Conservation (phyloP, 2,113 vertebrate genomes). For the Carlito syrichta region DNA sequence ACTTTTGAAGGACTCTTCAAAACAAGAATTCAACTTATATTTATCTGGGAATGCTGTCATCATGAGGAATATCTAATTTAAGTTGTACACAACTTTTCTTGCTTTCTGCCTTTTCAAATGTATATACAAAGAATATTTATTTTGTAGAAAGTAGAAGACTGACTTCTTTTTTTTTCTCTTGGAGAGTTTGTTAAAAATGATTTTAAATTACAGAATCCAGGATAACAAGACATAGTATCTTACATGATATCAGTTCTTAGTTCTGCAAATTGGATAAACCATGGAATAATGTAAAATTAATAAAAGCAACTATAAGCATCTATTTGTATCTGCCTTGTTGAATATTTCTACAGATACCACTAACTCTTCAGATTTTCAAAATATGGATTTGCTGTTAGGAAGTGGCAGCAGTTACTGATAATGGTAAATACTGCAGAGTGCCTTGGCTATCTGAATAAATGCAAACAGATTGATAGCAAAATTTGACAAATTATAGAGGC, state of each 20-base stretch:
- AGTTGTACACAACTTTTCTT: background rate
- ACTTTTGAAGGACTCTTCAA: background rate
- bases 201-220: constrained; percentile 6
- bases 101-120: background rate
- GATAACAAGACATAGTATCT: background rate
- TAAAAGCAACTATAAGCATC: background rate
- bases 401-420: background rate
- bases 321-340: background rate
- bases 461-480: background rate
- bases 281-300: background rate
- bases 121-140: background rate
- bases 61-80: background rate
- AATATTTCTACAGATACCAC: background rate
- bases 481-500: background rate
- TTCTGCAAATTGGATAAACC: background rate
- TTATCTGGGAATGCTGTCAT: background rate
- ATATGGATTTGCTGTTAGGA: background rate
- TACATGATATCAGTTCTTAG: background rate
- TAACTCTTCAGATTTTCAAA: background rate
- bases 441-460: background rate
- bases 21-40: background rate
- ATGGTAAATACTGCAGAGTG: background rate
- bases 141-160: background rate
- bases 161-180: too few species aligned
- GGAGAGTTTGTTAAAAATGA: background rate